phyloP scores from a whole-genome alignment of 1,140 invertebrate genomes.

The Aphelinus certus region DNA sequence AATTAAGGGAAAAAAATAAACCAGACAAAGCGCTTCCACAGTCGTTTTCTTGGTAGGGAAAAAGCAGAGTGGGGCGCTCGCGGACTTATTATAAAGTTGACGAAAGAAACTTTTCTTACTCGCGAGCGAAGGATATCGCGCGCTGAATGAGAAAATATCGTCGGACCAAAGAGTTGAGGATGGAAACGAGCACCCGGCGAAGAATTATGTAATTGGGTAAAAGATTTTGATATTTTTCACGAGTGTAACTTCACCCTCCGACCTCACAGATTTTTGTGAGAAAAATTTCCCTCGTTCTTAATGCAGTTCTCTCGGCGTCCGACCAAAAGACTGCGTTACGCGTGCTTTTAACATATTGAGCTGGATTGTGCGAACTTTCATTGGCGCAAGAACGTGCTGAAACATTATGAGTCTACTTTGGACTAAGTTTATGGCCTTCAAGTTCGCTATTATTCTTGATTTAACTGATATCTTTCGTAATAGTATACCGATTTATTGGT shows the following conservation, averaged over 20 bases:
- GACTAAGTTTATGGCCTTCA: too few relatives aligned
- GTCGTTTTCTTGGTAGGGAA: slow-evolving; percentile 31
- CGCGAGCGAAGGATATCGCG: slow-evolving; percentile 23
- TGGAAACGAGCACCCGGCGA: background rate
- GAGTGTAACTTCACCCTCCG: background rate
- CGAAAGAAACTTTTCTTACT: slow-evolving; percentile 34
- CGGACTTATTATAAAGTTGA: slow-evolving; percentile 40
- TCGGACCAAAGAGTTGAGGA: background rate
- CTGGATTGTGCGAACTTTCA: slow-evolving; percentile 24
- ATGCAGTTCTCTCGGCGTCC: slow-evolving; percentile 5
- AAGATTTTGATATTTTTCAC: slow-evolving; percentile 40
- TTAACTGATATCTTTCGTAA: too few relatives aligned
- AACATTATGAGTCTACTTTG: background rate
- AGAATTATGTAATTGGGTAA: slow-evolving; percentile 40
- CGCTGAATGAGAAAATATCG: slow-evolving; percentile 40
- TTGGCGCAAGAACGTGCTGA: slow-evolving; percentile 12
- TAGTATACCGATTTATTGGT: too few relatives aligned
- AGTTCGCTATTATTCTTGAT: too few relatives aligned
- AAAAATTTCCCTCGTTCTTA: slow-evolving; percentile 21
- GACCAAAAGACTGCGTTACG: slow-evolving; percentile 11
- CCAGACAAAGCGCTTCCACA: slow-evolving; percentile 30
- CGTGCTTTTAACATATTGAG: slow-evolving; percentile 23
- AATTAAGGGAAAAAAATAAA: slow-evolving; percentile 37
- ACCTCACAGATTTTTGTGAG: slow-evolving; percentile 24
- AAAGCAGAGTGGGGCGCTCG: slow-evolving; percentile 12